Percentiles rank a stretch among this genome's conserved stretches.
Evolutionary conservation across 92 coral and sea anemone species (phyloP).

Genomic region (Nematostella vectensis): DNA sequence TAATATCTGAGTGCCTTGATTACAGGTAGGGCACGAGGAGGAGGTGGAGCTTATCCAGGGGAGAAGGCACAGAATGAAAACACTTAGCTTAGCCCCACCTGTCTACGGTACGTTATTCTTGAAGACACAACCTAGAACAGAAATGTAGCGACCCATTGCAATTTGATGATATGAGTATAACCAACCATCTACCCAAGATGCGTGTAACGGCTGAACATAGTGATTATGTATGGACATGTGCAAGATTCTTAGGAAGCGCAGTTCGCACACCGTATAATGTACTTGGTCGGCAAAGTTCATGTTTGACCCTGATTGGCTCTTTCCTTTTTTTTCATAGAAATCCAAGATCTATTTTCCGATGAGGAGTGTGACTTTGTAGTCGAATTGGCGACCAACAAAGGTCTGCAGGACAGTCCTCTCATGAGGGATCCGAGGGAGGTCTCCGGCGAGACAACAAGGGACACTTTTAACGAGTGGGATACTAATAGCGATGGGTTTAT

Average conservation of each 20-base stretch:
- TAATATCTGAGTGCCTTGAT: too few relatives aligned
- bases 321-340: constrained; percentile 53
- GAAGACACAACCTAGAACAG: background rate
- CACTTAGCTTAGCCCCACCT: constrained; percentile 65
- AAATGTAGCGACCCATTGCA: too few relatives aligned
- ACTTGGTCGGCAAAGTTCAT: too few relatives aligned
- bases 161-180: too few relatives aligned
- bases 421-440: constrained; percentile 26
- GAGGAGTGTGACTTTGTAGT: constrained; percentile 90
- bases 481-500: constrained; percentile 71
- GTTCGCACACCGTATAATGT: too few relatives aligned
- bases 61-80: constrained; percentile 31
- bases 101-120: constrained; percentile 63
- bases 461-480: constrained; percentile 70
- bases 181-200: too few relatives aligned
- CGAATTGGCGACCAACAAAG: constrained; percentile 74
- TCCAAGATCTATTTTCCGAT: constrained; percentile 78
- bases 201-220: too few relatives aligned
- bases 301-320: too few relatives aligned
- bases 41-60: constrained; percentile 37
- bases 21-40: constrained; percentile 58
- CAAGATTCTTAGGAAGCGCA: too few relatives aligned
- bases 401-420: constrained; percentile 60
- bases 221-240: too few relatives aligned
- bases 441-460: constrained; percentile 31